phyloP scores from a whole-genome alignment of 2,113 vertebrate genomes.

The Muntiacus reevesi region DNA sequence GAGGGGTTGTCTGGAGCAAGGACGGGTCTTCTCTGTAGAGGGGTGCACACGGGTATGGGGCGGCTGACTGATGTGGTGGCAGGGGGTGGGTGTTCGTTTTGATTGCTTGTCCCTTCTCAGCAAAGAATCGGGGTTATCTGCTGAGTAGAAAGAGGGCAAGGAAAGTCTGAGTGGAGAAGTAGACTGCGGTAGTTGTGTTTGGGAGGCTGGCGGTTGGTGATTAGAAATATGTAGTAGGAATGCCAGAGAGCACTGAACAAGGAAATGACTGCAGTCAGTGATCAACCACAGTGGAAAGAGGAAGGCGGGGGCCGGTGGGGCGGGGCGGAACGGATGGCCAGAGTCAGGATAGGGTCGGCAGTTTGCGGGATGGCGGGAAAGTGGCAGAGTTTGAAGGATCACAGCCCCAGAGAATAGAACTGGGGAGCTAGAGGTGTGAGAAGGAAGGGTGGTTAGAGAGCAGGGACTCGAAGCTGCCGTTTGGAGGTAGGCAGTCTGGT shows the following conservation, averaged over 20 bases:
- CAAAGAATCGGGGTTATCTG: neutral
- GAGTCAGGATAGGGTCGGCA: neutral
- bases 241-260: rapidly evolving
- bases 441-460: neutral
- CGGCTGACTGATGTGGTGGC: neutral
- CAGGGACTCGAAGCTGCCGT: rapidly evolving
- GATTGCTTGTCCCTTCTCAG: neutral
- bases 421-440: neutral
- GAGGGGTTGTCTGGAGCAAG: neutral
- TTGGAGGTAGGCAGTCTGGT: neutral
- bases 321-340: neutral
- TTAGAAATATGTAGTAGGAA: neutral
- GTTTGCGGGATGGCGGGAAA: neutral
- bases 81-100: neutral
- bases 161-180: neutral
- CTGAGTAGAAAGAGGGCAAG: neutral
- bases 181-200: neutral
- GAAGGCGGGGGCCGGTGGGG: neutral
- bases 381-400: neutral
- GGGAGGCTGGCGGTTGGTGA: neutral
- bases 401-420: too few species aligned
- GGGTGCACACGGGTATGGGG: neutral
- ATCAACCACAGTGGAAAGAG: neutral
- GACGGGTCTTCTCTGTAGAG: neutral
- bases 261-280: neutral